Base-by-base conservation (phyloP, 2,113 vertebrate genomes). In the Ptychochromis oligacanthus region DNA sequence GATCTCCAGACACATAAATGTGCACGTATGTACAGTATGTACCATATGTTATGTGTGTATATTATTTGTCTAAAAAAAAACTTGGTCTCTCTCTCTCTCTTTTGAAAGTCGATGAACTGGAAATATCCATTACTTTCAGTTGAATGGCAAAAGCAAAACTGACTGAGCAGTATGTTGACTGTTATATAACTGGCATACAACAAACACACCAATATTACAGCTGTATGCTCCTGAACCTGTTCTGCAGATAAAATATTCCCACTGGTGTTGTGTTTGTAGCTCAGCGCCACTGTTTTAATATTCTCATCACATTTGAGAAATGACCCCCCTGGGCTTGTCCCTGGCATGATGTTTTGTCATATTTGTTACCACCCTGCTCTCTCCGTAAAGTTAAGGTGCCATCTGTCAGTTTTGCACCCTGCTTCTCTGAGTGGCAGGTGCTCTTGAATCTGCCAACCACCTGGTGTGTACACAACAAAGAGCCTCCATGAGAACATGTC, bases 81-180 rank as follows among this genome's bases (percentile, higher is more conserved):
- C 38, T 31, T 40, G 5, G 24, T 3, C 24, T 49, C 9, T 13
- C 11, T 43, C 10, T 60, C 11, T 54, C 52, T 80, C 67, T 65
- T 75, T 75, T 67, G 0, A 38, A 91, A 88, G 54, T 79, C 89
- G 86, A 38, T 77, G 79, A 90, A 62, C 82, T 87, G 87, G 84
- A 92, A 91, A 81, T 46, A 87, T 86, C 60, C 78, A 84, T 92
- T 91, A 81, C 84, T 89, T 89, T 82, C 86, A 86, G 82, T 36
- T 77, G 85, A 82, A 77, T 80, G 80, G 75, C 62, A 83, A 84
- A 90, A 78, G 70, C 75, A 82, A 79, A 90, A 90, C 86, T 87
- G 85, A 86, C 87, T 85, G 89, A 88, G 78, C 82, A 82, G 34
- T 88, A 82, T 79, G 76, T 38, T 64, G 72, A 65, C n/a, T 65